Base-by-base conservation (phyloP, 2,113 vertebrate species). In the Archilochus colubris region DNA sequence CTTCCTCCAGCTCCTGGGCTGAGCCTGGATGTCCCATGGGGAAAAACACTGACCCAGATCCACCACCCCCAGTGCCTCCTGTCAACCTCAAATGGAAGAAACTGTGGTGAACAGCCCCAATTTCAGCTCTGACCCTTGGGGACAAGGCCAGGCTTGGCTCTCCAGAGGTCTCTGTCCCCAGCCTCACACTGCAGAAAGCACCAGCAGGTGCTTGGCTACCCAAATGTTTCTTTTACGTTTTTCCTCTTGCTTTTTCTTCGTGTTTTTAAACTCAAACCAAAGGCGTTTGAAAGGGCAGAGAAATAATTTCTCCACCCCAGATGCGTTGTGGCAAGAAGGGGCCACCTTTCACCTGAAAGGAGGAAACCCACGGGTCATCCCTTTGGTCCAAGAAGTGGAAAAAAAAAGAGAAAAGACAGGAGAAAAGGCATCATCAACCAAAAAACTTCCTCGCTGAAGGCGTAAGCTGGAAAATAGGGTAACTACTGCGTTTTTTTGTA, bases 71-170 rank as follows among this genome's bases (percentile, higher is more conserved):
- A 1, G 75, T 6, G 16, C 33, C 33, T 58, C 53, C 0, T 7
- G 16, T 31, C 74, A 44, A 2, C 46, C 68, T 51, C 54, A 59
- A 12, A 67, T 1, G 1, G 2, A 40, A 12, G 2, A 27, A 81
- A 31, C 2, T 4, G 9, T 6, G 33, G 33, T 3, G 28, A 83
- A 24, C 0, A 7, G 13, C 23, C 46, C 58, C 40, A 5, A 0
- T 6, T 76, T 12, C 73, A 28, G 58, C 7, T 17, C 57, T n/a
- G 62, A 24, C 16, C 44, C 9, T 8, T 1, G 33, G 54, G n/a
- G n/a, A 44, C 27, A 58, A 30, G 24, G 1, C 28, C 43, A 16
- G 28, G 14, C 54, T 80, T 9, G 43, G 59, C 3, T 44, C 64
- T 9, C 9, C 9, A 21, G 61, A 1, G 21, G 48, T 5, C 14